These are phyloP conservation scores for Psococerastis gibbosa DNA, from an alignment of 2,888 invertebrate species.

Conservation along the genomic window DNA sequence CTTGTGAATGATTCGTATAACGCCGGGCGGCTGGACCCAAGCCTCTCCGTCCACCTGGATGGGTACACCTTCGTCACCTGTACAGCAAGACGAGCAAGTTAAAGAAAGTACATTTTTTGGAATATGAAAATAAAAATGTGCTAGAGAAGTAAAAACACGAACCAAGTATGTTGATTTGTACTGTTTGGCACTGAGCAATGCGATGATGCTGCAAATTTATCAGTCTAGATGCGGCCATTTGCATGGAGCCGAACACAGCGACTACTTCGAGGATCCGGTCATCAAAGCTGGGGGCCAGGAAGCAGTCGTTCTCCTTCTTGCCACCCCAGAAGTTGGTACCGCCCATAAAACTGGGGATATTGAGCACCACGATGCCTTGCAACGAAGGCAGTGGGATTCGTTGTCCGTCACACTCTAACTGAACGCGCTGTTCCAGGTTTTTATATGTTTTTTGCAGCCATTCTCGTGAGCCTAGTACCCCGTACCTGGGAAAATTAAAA, in stretches of 20 bases:
- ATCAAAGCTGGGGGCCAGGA: conserved; percentile 85
- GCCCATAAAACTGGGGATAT: conserved; percentile 95
- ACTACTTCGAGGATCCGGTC: conserved; percentile 93
- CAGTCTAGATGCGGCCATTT: conserved; percentile 90
- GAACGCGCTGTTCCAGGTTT: conserved; percentile 87
- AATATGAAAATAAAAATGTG: conserved; percentile 9
- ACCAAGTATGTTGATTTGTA: conserved; percentile 87
- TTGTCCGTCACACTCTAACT: conserved; percentile 90
- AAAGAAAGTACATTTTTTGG: no score
- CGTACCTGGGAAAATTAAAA: conserved; percentile 37
- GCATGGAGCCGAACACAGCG: conserved; percentile 92
- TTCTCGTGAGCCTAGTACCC: conserved; percentile 60
- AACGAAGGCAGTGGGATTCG: conserved; percentile 86
- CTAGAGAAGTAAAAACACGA: no score
- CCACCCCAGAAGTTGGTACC: conserved; percentile 99
- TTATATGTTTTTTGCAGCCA: conserved; percentile 81
- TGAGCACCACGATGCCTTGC: conserved; percentile 91
- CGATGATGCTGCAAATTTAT: conserved; percentile 93
- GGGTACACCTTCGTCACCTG: conserved; percentile 73
- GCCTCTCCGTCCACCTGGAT: conserved; percentile 96
- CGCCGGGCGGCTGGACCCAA: conserved; percentile 93
- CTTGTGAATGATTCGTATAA: conserved; percentile 89
- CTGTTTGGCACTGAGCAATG: conserved; percentile 89
- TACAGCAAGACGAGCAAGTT: no score
- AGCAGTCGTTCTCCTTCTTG: conserved; percentile 75